Evolutionary conservation across 92 coral and sea anemone species (phyloP).

Genomic region (Palythoa caribaeorum): DNA sequence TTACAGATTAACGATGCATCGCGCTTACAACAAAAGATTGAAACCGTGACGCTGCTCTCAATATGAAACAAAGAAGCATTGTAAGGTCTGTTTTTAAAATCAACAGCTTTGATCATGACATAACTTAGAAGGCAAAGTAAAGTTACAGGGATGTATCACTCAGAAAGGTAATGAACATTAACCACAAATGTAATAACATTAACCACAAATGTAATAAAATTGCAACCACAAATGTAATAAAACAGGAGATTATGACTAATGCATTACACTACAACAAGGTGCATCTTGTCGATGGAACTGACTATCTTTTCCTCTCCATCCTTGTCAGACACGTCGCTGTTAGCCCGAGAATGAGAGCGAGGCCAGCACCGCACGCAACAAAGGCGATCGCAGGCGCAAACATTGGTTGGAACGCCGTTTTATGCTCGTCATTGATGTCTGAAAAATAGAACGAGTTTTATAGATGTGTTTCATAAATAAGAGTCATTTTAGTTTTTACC

Average conservation of each 20-base stretch:
- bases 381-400: slow-evolving; percentile 32
- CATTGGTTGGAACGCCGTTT: slow-evolving; percentile 3
- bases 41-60: too few species aligned
- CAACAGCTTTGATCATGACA: too few species aligned
- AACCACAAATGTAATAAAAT: too few species aligned
- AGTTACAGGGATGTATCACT: too few species aligned
- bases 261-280: neutral
- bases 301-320: neutral
- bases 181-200: too few species aligned
- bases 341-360: slow-evolving; percentile 6
- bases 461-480: neutral
- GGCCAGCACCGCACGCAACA: slow-evolving; percentile 32
- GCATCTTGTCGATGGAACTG: neutral
- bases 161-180: too few species aligned
- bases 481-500: neutral
- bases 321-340: neutral
- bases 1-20: too few species aligned
- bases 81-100: too few species aligned
- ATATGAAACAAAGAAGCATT: too few species aligned
- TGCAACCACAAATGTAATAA: too few species aligned
- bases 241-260: neutral
- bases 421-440: slow-evolving; percentile 12
- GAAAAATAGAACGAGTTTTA: neutral
- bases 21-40: too few species aligned
- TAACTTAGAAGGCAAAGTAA: too few species aligned